Evolutionary conservation across 2,797 vertebrate genomes (phyloP), one percentile per base, ranked within the genome.

Genomic region (Brachyalestes nurse): DNA sequence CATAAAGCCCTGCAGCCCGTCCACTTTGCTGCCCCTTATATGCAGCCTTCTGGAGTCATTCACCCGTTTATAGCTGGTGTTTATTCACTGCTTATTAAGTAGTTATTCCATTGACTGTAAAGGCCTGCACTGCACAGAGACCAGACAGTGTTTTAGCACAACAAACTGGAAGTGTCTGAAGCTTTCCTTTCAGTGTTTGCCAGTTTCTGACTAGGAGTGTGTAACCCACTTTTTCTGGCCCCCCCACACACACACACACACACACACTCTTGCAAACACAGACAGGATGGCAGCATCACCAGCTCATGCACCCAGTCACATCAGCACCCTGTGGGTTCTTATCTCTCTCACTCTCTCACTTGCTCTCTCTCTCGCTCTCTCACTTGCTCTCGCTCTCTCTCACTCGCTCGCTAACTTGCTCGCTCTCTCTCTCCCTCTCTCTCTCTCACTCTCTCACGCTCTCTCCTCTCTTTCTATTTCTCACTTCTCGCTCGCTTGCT

Each of bases 301-400:
- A 75, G 73, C 64, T 75, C 55, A 49, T 70, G 49, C 79, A 62
- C 64, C 13, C n/a, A 19, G 25, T 51, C 78, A 66, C 70, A 79
- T 65, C 49, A 66, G 49, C 45, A 66, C 47, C 60, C 58, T 65
- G 42, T 45, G 42, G 5, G 10, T 64, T 70, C 40, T 38, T 23
- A 28, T 72, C 62, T 64, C 34, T 21, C 42, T 2, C 13, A 17
- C 51, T 13, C n/a, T n/a, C 25, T 58, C 10, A 2, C 21, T 58
- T 58, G 79, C 14, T 55, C 49, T 49, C 4, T 0, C 12, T 66
- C 28, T 1, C 28, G 28, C 28, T 28, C 28, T 28, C 3, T 1
- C 28, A 1, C 3, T 28, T 3, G 1, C 28, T 28, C 28, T 28
- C 28, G 1, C 28, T 1, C 28, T 1, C 28, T 3, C 28, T 28